phyloP scores from a whole-genome alignment of 2,797 vertebrate genomes.

The Salarias fasciatus region DNA sequence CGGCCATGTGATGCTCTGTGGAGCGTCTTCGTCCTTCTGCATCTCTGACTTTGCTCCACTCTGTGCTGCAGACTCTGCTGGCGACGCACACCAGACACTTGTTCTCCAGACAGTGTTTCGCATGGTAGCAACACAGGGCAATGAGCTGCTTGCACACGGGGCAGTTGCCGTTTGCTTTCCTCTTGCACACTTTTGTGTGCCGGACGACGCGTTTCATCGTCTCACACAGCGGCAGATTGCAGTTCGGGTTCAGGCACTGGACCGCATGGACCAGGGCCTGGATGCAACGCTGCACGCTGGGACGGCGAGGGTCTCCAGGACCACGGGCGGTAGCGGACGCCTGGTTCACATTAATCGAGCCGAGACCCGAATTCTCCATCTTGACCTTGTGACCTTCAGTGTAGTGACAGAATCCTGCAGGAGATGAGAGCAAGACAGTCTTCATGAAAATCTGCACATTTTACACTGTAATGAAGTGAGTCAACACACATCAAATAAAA shows the following conservation, averaged over 20 bases:
- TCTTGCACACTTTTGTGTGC: slow-evolving; percentile 97
- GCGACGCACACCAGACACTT: slow-evolving; percentile 96
- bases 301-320: slow-evolving; percentile 94
- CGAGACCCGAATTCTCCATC: slow-evolving; percentile 98
- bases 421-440: no score
- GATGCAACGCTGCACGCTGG: slow-evolving; percentile 98
- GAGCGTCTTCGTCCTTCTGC: no score
- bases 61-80: slow-evolving; percentile 97
- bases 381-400: slow-evolving; percentile 96
- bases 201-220: slow-evolving; percentile 99
- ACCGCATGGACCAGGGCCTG: slow-evolving; percentile 97
- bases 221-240: slow-evolving; percentile 96
- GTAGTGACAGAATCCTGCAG: slow-evolving; percentile 98
- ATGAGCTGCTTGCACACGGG: slow-evolving; percentile 99
- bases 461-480: no score
- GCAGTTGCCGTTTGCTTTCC: slow-evolving; percentile 97
- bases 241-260: slow-evolving; percentile 98
- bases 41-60: slow-evolving; percentile 96
- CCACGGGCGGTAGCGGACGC: slow-evolving; percentile 92
- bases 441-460: no score
- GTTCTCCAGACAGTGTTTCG: slow-evolving; percentile 99
- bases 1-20: no score
- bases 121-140: slow-evolving; percentile 96
- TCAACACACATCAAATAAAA: no score
- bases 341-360: slow-evolving; percentile 95